Evolutionary conservation across 2,113 vertebrate genomes (phyloP), one percentile per base, ranked within the genome.

Genomic region (Clarias gariepinus): DNA sequence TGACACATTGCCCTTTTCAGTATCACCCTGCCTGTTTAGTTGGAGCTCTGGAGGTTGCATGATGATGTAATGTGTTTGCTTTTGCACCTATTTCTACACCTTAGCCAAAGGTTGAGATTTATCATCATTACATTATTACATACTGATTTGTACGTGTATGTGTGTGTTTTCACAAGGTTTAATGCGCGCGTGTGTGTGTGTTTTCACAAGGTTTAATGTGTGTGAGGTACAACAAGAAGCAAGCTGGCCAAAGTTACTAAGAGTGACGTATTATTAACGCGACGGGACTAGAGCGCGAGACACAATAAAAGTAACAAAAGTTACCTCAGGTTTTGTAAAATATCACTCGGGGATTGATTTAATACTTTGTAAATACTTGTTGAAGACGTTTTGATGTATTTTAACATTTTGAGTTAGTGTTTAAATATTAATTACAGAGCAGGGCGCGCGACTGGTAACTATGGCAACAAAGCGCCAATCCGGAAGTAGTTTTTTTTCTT

Each of bases 191-290:
- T 3, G 19, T 73, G 36, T 73, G 33, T n/a, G n/a, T 21, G 19
- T 15, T 18, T 7, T 33, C 16, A 16, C 0, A 30, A 33, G 15
- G 66, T 69, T 33, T 33, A 16, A 9, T 18, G 16, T 3, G 19
- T 73, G 36, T 73, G 33, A 36, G 18, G 33, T 36, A 71, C 68
- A 36, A 0, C 15, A 21, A 1, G 18, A 28, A n/a, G 10, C n/a
- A 19, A n/a, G 1, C 41, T n/a, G 36, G 8, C 11, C 23, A 9
- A 21, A 57, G 76, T 57, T 3, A 19, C 53, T 28, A 0, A 21
- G 78, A 41, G 78, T 81, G 78, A 81, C 78, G 78, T 81, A 16
- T 41, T 41, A 81, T 61, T 25, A 36, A 41, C n/a, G 78, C 78
- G 78, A 81, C 78, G 19, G 77, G 11, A 18, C n/a, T 16, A 19